phyloP scores from a whole-genome alignment of 1,140 invertebrate genomes.

The Cydia splendana region DNA sequence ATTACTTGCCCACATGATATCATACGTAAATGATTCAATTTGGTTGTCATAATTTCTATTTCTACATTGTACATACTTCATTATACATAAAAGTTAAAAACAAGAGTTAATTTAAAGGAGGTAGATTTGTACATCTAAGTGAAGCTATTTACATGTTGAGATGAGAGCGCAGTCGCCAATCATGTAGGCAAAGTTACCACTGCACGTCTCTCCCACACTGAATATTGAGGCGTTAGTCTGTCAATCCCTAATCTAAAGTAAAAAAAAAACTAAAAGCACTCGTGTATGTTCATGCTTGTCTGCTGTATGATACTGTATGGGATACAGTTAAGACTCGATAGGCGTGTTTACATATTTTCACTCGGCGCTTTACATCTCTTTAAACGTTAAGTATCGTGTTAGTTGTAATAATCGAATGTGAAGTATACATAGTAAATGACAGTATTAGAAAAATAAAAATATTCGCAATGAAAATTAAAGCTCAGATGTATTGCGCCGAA shows the following conservation, averaged over 20 bases:
- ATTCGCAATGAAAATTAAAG: not conserved
- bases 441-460: not conserved
- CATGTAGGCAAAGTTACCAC: not conserved
- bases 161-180: not conserved
- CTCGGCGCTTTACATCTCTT: not conserved
- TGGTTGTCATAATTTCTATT: not conserved
- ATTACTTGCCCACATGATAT: not conserved
- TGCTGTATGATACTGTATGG: slow-evolving; percentile 27
- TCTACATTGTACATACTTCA: not conserved
- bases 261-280: slow-evolving; percentile 13
- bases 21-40: not conserved
- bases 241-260: not conserved
- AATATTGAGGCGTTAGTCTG: not conserved
- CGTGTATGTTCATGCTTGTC: slow-evolving; percentile 23
- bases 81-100: not conserved
- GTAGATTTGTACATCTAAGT: not conserved
- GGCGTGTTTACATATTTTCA: slow-evolving; percentile 21
- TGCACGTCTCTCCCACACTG: not conserved
- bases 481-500: not conserved
- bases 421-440: not conserved
- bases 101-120: not conserved
- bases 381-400: too few species aligned
- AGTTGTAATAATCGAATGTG: too few species aligned
- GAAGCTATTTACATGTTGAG: not conserved
- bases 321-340: not conserved